These are phyloP conservation scores for Sicus ferrugineus DNA, from an alignment of 2,888 invertebrate genomes.

Conservation along the genomic window DNA sequence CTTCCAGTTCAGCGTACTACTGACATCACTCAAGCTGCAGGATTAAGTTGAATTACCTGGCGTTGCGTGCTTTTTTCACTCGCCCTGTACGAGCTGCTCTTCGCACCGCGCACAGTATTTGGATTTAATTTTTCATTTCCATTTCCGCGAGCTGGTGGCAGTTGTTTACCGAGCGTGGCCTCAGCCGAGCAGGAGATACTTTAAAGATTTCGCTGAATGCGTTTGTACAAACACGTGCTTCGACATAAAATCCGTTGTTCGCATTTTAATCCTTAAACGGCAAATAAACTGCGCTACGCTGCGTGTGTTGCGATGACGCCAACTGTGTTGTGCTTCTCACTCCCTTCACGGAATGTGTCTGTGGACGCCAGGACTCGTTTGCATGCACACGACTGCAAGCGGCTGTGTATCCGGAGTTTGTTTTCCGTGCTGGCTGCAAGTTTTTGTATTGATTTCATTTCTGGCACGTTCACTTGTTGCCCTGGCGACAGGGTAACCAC, in stretches of 20 bases:
- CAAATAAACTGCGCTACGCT: constrained; percentile 18
- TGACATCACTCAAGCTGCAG: constrained; percentile 33
- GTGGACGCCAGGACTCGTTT: neutral
- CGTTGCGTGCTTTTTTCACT: constrained; percentile 34
- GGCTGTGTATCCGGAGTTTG: no score
- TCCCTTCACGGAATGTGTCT: neutral
- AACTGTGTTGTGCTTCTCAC: no score
- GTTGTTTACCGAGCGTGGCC: neutral
- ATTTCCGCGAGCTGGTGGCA: constrained; percentile 14
- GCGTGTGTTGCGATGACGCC: neutral
- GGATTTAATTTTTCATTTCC: constrained; percentile 35
- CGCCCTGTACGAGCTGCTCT: neutral
- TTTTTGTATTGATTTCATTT: neutral
- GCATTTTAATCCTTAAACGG: constrained; percentile 31
- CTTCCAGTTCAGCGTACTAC: constrained; percentile 27
- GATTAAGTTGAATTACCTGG: constrained; percentile 37
- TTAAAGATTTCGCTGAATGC: neutral
- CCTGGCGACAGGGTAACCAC: neutral
- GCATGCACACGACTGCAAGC: no score
- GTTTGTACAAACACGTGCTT: neutral
- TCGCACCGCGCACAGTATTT: constrained; percentile 25
- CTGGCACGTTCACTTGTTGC: neutral
- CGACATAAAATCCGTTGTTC: constrained; percentile 22
- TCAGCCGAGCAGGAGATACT: neutral
- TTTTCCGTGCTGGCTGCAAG: neutral